Evolutionary conservation across 35 echinoderm and acorn worm genomes (phyloP).

Genomic region (Amphiura filiformis): DNA sequence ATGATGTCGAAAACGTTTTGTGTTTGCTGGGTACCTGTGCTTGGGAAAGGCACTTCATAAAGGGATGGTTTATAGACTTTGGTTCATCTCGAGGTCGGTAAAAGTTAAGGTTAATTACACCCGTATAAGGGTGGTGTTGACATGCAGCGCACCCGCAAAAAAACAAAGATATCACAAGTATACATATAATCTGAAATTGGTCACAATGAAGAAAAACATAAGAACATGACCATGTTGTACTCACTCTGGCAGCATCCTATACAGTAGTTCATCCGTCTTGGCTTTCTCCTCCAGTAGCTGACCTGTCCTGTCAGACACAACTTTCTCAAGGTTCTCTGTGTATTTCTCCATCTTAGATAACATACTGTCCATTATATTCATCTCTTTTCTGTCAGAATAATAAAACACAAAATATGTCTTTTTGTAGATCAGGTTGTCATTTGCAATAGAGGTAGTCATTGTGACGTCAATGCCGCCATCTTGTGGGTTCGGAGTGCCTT

Average conservation of each 20-base stretch:
- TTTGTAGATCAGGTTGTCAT: background rate
- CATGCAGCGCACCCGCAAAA: too few species aligned
- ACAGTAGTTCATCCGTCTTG: conserved; percentile 85
- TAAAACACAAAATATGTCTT: background rate
- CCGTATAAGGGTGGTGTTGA: too few species aligned
- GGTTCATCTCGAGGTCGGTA: too few species aligned
- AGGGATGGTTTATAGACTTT: too few species aligned
- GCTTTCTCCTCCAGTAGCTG: conserved; percentile 91
- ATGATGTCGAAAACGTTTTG: too few species aligned
- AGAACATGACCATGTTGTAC: too few species aligned
- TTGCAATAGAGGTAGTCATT: background rate
- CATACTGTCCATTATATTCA: conserved; percentile 92
- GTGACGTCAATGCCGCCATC: background rate
- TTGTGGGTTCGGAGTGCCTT: background rate
- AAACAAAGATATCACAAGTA: too few species aligned
- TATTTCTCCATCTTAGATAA: conserved; percentile 97
- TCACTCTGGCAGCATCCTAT: conserved; percentile 85
- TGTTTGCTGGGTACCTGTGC: too few species aligned
- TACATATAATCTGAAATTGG: too few species aligned
- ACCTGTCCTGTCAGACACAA: conserved; percentile 71
- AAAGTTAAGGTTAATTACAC: too few species aligned
- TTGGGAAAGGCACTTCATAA: too few species aligned
- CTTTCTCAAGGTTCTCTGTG: conserved; percentile 88
- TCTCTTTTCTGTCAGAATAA: conserved; percentile 48
- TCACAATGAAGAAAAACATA: too few species aligned